phyloP scores from a whole-genome alignment of 2,113 vertebrate genomes.

The Petrocephalus microphthalmus region DNA sequence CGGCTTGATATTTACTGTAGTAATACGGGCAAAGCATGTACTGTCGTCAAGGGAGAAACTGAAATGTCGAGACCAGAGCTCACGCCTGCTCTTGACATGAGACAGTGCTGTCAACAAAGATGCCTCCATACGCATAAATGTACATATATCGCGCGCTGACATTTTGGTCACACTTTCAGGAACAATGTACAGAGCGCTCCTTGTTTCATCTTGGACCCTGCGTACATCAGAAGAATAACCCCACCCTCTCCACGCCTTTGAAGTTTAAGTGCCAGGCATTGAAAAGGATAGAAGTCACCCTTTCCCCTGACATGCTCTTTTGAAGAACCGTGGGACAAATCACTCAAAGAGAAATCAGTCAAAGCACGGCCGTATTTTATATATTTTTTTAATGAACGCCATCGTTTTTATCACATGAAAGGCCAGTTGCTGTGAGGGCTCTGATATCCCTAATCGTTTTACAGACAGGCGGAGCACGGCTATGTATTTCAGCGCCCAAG shows the following conservation, averaged over 20 bases:
- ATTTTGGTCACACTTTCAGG: background rate
- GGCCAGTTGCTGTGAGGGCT: slow-evolving; percentile 32
- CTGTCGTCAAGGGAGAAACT: background rate
- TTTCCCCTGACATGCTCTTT: background rate
- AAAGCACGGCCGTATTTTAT: slow-evolving; percentile 27
- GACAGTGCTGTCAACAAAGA: background rate
- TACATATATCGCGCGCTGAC: background rate
- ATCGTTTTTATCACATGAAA: slow-evolving; percentile 49
- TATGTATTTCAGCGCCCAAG: slow-evolving; percentile 36
- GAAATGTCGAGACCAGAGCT: background rate
- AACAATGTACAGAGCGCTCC: background rate
- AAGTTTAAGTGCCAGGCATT: slow-evolving; percentile 24
- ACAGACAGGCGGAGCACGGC: slow-evolving; percentile 43
- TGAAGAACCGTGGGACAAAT: slow-evolving; percentile 27
- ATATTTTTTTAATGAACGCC: slow-evolving; percentile 43
- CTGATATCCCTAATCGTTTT: slow-evolving; percentile 49
- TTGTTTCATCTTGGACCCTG: background rate
- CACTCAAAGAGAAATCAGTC: slow-evolving; percentile 3
- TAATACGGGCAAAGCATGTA: background rate
- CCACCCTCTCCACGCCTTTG: slow-evolving; percentile 14
- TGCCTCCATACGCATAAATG: background rate
- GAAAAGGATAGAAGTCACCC: slow-evolving; percentile 5
- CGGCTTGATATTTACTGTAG: background rate
- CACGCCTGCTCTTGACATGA: background rate
- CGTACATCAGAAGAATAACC: slow-evolving; percentile 7